A percentile compares a stretch with the other conserved stretches of the same genome.
Conservation (phyloP, 2,888 invertebrate species). For the Smittia sp. region DNA sequence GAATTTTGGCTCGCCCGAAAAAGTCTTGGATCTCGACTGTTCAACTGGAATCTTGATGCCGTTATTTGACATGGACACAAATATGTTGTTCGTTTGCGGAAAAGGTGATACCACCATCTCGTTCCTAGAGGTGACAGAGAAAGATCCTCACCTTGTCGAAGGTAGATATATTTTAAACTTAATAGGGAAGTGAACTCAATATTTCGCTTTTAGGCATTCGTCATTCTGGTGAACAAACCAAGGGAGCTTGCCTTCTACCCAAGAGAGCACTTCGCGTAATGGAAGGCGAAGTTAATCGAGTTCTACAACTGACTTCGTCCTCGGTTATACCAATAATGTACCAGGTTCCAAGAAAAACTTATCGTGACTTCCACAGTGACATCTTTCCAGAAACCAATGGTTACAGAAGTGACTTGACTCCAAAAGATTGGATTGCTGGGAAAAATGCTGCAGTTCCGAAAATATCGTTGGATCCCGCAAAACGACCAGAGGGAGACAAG, state of each 20-base stretch:
- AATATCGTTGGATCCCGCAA: conserved; percentile 79
- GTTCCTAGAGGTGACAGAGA: conserved; percentile 86
- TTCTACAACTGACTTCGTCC: conserved; percentile 76
- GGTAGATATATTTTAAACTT: conserved; percentile 58
- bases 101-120: conserved; percentile 91
- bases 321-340: conserved; percentile 91
- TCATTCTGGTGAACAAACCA: conserved; percentile 79
- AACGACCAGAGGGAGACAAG: conserved; percentile 62
- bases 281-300: conserved; percentile 89
- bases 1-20: conserved; percentile 73
- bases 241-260: conserved; percentile 88
- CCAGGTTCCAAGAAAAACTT: conserved; percentile 90
- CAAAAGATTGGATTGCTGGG: conserved; percentile 79
- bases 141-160: conserved; percentile 85
- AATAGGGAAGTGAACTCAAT: background rate
- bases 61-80: conserved; percentile 87
- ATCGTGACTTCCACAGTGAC: conserved; percentile 91
- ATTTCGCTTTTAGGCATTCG: conserved; percentile 1
- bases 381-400: conserved; percentile 89
- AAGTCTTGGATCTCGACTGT: conserved; percentile 77
- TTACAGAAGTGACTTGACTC: conserved; percentile 72
- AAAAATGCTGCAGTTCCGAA: conserved; percentile 72
- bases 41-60: conserved; percentile 91
- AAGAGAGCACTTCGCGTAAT: conserved; percentile 92
- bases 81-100: conserved; percentile 91